Base-by-base conservation (phyloP, 2,113 vertebrate genomes). In the Sterrhoptilus dennistouni region DNA sequence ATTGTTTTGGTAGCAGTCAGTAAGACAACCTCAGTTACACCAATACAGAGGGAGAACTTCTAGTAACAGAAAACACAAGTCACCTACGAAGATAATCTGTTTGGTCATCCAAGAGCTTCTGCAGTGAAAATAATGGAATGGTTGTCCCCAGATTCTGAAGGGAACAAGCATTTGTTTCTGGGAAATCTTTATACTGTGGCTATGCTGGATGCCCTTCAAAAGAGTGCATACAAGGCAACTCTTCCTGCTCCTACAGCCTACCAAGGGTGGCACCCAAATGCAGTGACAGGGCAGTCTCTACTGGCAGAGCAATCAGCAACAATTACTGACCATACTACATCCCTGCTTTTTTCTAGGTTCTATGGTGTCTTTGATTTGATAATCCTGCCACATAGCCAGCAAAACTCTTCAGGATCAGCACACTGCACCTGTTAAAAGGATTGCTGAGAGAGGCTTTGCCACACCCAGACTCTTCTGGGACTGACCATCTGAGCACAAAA, bases 391-490 rank as follows among this genome's bases (percentile, higher is more conserved):
- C 21, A 24, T 1, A 38, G 17, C 17, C 44, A 59, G 21, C 8
- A 86, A 57, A 83, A 0, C 5, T 70, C 28, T 17, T 38, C 22
- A 33, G 13, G 6, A 24, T 60, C 53, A 64, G 17, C 22, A 29
- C 6, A 5, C 2, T 33, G 15, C 12, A 14, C 3, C 17, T 1
- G 0, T 35, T 29, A 14, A 40, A 53, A 66, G 4, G 18, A 49
- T 27, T 11, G 11, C 28, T 16, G 0, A 29, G 24, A 92, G 25
- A 9, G 36, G 11, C 16, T 54, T 13, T 68, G 50, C 28, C 9
- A 13, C 2, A 2, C 22, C 9, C 12, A 64, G 18, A 15, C 16
- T 25, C 8, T 35, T 35, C 49, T 40, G 40, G 0, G 0, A 12
- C 9, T 50, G 15, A 59, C 4, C 14, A 22, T 27, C 35, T 56